phyloP scores from a whole-genome alignment of 2,113 vertebrate genomes.

The Ctenodactylus gundi region DNA sequence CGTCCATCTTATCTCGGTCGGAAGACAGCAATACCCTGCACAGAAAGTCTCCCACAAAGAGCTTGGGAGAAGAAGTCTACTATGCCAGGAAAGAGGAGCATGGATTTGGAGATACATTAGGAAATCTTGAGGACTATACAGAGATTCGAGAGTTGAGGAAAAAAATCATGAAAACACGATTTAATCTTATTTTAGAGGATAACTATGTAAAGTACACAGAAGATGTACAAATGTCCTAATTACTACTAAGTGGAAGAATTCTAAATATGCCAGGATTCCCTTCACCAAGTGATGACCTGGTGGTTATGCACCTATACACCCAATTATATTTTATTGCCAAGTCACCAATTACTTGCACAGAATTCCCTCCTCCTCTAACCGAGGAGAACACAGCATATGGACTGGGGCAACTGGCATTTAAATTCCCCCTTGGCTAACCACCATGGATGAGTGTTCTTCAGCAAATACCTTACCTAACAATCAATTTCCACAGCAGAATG shows the following conservation, averaged over 20 bases:
- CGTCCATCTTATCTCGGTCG: constrained; percentile 38
- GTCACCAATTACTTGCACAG: background rate
- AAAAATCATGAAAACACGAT: background rate
- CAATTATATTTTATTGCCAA: background rate
- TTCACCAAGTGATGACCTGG: background rate
- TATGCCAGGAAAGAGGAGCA: background rate
- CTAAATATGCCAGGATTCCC: rapidly evolving
- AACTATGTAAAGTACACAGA: background rate
- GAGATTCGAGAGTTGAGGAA: background rate
- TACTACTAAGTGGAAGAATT: rapidly evolving
- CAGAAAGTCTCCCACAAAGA: background rate
- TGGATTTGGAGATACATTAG: background rate
- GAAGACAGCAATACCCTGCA: background rate
- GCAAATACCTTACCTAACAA: background rate
- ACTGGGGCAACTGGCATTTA: background rate
- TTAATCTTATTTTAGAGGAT: background rate
- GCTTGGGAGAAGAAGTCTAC: background rate
- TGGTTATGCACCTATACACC: background rate
- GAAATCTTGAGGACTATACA: background rate
- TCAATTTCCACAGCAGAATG: background rate
- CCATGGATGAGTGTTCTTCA: background rate
- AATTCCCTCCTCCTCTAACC: background rate
- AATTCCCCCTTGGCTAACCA: background rate
- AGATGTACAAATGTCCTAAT: too few relatives aligned
- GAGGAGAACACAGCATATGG: background rate